Base-by-base conservation (phyloP, 2,888 invertebrate species). In the Lasioglossum calceatum region DNA sequence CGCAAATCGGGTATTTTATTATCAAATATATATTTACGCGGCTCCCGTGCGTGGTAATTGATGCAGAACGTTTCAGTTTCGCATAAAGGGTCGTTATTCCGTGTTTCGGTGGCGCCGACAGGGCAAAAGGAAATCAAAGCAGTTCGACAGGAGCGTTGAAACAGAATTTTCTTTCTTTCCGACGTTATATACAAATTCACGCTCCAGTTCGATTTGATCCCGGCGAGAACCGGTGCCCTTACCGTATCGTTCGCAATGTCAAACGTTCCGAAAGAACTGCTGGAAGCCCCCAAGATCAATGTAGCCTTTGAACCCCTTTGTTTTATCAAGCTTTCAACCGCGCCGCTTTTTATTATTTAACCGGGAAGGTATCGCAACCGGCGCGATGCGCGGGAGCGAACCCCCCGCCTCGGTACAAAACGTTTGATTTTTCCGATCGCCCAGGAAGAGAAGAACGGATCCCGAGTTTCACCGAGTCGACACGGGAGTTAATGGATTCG, bases 401-500 rank as follows among this genome's bases (percentile, higher is more conserved):
- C 2, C 7, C 23, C 7, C 0, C 19, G 7, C 1, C 10, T 10
- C 10, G 10, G 2, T 58, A 58, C n/a, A 58, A 58, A 58, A 58
- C 70, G 71, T 78, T 78, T 78, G 70, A 54, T 71, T 50, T 50
- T 50, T 32, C 64, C 10, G 58, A 42, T 64, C 64, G 47, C 10
- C 14, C 19, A 1, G 39, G 23, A 39, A 8, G 42, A 4, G 47
- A 36, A 14, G 54, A 5, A 54, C n/a, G 27, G 27, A 50, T 54
- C 27, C n/a, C 39, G 70, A 54, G 78, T 54, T 77, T 58, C 47
- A 14, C 27, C 36, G 32, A n/a, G 58, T 54, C 61, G 39, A 70
- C 27, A 61, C 83, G 61, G 32, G 47, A 42, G 78, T 83, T 84
- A 84, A 85, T 85, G 84, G 76, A 76, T 67, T 77, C 72, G 79